A percentile compares a stretch with the other conserved stretches of the same genome.
phyloP scores from a whole-genome alignment of 2,113 vertebrate species.

The Eulemur rufifrons region DNA sequence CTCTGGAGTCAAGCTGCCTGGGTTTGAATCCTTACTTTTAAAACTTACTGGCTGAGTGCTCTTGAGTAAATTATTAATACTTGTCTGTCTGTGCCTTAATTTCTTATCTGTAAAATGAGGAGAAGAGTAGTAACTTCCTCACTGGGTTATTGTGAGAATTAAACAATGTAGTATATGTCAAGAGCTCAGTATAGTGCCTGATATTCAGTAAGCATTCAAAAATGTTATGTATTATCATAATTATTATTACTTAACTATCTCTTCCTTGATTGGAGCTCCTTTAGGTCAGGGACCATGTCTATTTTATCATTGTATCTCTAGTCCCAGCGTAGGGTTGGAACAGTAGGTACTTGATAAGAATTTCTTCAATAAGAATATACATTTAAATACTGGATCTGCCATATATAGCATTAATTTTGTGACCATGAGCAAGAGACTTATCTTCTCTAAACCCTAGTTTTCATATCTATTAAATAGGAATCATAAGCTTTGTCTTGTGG shows the following conservation, averaged over 20 bases:
- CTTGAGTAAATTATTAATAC: neutral
- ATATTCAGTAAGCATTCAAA: neutral
- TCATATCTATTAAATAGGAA: neutral
- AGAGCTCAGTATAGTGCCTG: neutral
- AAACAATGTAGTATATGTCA: neutral
- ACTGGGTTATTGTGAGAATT: neutral
- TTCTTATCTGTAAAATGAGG: slow-evolving; percentile 18
- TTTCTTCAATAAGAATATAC: slow-evolving; percentile 36
- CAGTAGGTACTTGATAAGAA: neutral
- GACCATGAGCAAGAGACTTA: neutral
- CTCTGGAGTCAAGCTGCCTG: neutral
- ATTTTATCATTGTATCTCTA: neutral
- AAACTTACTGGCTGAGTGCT: neutral
- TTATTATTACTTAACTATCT: neutral
- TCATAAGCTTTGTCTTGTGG: slow-evolving; percentile 4
- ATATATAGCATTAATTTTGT: slow-evolving; percentile 18
- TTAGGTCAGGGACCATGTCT: neutral
- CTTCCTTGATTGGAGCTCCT: neutral
- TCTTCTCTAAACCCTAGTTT: neutral
- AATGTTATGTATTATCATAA: neutral
- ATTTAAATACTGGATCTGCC: slow-evolving; percentile 5
- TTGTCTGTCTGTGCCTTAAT: neutral
- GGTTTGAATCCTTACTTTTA: slow-evolving; percentile 11
- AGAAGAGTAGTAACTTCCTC: neutral
- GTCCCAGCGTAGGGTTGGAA: neutral